Evolutionary conservation across 2,888 invertebrate genomes (phyloP).

Genomic region (Erebia aethiops): DNA sequence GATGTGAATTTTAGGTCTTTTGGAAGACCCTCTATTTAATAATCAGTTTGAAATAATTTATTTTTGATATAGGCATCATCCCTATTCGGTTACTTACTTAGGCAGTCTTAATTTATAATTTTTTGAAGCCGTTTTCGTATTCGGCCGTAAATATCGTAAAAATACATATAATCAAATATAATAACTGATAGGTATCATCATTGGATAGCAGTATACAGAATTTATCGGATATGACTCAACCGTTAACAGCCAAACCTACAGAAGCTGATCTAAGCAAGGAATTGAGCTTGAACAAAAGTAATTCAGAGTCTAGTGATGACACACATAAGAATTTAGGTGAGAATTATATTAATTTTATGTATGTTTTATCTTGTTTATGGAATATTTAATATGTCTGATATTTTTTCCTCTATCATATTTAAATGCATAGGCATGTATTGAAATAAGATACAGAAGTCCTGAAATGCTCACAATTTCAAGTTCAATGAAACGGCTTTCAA

Average conservation of each 20-base stretch:
- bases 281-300: conserved; percentile 59
- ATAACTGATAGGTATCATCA: conserved; percentile 69
- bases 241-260: conserved; percentile 70
- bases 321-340: conserved; percentile 76
- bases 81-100: no score
- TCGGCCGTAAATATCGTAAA: neutral
- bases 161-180: neutral
- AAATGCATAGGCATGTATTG: no score
- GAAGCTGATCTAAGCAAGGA: conserved; percentile 54
- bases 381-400: neutral
- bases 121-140: no score
- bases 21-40: no score
- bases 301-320: conserved; percentile 74
- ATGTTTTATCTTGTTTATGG: neutral
- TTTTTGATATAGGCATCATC: no score
- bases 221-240: conserved; percentile 76
- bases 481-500: neutral
- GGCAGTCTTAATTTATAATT: no score
- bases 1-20: no score
- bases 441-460: no score
- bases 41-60: no score
- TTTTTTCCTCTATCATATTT: no score
- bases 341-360: conserved; percentile 10
- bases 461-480: neutral
- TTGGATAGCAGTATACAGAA: conserved; percentile 78